Conservation (phyloP, 2,113 vertebrate genomes). For the Zootoca vivipara region DNA sequence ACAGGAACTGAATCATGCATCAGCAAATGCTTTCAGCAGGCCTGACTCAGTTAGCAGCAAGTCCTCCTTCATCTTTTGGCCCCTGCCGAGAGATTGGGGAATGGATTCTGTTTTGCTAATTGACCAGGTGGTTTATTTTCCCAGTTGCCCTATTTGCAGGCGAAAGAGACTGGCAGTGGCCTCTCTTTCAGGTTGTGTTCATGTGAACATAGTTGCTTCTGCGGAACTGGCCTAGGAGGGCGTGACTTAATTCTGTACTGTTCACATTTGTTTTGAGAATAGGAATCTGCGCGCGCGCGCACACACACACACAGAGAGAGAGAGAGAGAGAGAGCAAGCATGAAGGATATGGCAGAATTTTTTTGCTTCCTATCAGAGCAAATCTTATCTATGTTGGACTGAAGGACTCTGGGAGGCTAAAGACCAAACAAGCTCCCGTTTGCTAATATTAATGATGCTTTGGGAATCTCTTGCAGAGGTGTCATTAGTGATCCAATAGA, state of each 20-base stretch:
- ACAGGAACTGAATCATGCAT: accelerated
- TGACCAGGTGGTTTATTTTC: not conserved
- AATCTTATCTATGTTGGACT: not conserved
- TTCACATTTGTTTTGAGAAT: not conserved
- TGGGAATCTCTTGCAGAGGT: too few relatives aligned
- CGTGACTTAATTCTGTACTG: not conserved
- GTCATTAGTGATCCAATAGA: too few relatives aligned
- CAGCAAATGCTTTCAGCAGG: not conserved
- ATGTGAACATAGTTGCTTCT: not conserved
- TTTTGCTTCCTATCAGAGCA: not conserved
- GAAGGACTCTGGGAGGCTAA: not conserved
- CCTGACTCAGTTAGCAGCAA: not conserved
- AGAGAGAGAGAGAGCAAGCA: not conserved
- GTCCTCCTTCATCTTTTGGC: not conserved
- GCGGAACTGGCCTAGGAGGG: not conserved
- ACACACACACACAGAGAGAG: not conserved
- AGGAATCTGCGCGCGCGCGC: not conserved
- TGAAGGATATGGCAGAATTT: too few relatives aligned
- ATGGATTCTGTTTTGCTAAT: not conserved
- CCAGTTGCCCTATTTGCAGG: not conserved
- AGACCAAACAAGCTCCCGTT: too few relatives aligned
- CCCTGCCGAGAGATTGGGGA: not conserved
- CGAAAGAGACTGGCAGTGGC: accelerated
- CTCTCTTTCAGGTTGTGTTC: not conserved
- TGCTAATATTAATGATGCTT: too few relatives aligned